Base-by-base conservation (phyloP, 1,140 invertebrate species). In the Drosophila funebris region DNA sequence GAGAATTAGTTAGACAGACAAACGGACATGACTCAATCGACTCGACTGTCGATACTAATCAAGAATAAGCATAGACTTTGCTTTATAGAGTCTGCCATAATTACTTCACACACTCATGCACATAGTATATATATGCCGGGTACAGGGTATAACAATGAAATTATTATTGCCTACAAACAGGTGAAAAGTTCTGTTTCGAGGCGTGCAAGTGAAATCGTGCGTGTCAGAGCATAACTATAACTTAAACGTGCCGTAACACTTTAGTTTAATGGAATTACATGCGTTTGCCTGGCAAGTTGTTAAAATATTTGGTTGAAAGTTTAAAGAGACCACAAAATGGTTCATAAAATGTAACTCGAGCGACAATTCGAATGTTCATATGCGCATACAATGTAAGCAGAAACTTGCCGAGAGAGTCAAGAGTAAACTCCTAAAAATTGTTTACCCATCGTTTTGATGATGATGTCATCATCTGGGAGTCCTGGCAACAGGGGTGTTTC, bases 211-310 rank as follows among this genome's bases (percentile, higher is more conserved):
- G 46, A 16, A 50, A 56, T 57, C 52, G 62, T 56, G 62, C 62
- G 62, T 66, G 52, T 57, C n/a, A n/a, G n/a, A n/a, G 7, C 6
- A n/a, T 11, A 50, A 58, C 58, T 80, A 66, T 75, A 79, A 79
- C 80, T 75, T 75, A 75, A 79, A 71, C 64, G 60, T 66, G 48
- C 56, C 69, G 76, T 58, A 78, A 78, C 69, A 68, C 76, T 78
- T 79, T 57, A 46, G 36, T 72, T 71, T 80, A 80, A 79, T 80
- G 72, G 56, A 1, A 66, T 69, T 62, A 73, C 64, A 54, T 74
- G 54, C 36, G 27, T 27, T 54, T 53, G 58, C 41, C 33, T 20
- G 53, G 54, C 58, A 77, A 71, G 64, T 58, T 29, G 54, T 58
- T 60, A 53, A 43, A 61, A 62, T 61, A 56, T 44, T 74, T 31